phyloP scores from a whole-genome alignment of 37 sponge, comb jelly and placozoan genomes.

The Chondrilla cf. caribensis region DNA sequence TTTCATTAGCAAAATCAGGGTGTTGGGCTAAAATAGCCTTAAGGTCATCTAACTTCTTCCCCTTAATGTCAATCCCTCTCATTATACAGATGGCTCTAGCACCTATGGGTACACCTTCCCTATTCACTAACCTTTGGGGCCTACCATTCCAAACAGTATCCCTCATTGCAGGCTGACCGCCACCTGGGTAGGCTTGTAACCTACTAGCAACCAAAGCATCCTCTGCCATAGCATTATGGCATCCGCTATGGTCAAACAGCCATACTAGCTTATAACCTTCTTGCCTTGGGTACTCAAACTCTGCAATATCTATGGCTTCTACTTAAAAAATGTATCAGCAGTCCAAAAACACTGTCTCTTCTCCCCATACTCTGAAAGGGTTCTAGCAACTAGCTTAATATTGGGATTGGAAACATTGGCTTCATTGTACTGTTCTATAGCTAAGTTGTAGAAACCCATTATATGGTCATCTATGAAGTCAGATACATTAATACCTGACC shows the following conservation, averaged over 20 bases:
- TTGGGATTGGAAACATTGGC: not conserved
- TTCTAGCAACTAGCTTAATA: slow-evolving; percentile 8
- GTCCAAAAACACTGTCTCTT: slow-evolving; percentile 46
- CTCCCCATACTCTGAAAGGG: slow-evolving; percentile 44
- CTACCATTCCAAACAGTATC: slow-evolving; percentile 28
- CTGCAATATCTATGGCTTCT: slow-evolving; percentile 33
- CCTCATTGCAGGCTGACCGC: slow-evolving; percentile 17
- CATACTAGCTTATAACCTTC: slow-evolving; percentile 36
- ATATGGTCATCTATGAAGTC: slow-evolving; percentile 22
- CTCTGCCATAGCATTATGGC: slow-evolving; percentile 45
- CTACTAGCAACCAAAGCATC: slow-evolving; percentile 26
- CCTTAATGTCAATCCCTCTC: slow-evolving; percentile 19
- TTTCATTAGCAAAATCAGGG: slow-evolving; percentile 44
- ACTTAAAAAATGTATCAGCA: slow-evolving; percentile 37
- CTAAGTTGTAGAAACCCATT: slow-evolving; percentile 27
- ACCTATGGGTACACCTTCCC: slow-evolving; percentile 35
- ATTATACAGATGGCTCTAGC: slow-evolving; percentile 14
- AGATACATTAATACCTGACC: slow-evolving; percentile 33
- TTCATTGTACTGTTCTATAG: not conserved
- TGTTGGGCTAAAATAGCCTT: slow-evolving; percentile 18
- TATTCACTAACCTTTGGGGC: slow-evolving; percentile 15
- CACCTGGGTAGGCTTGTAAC: slow-evolving; percentile 43
- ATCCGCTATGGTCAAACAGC: slow-evolving; percentile 58
- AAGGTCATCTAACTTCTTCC: slow-evolving; percentile 40
- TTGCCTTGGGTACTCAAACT: slow-evolving; percentile 49